Evolutionary conservation across 2,888 invertebrate species (phyloP), one percentile per base, ranked within the genome.

Genomic region (Mechanitis mazaeus): DNA sequence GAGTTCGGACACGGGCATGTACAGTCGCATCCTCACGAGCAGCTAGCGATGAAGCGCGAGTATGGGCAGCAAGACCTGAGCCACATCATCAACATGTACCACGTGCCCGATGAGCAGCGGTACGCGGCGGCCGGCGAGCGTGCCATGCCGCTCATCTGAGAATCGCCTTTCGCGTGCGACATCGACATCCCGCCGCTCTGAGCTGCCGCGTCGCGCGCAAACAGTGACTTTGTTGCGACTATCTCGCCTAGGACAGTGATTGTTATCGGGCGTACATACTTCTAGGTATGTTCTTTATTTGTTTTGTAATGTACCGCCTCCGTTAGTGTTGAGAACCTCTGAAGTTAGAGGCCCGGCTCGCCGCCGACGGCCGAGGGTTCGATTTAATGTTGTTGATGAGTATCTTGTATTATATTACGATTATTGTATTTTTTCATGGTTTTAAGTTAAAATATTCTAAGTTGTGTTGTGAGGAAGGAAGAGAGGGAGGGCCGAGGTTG

Each of bases 81-180:
- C 86, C 92, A 92, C 87, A 91, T 92, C 84, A 93, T 92, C 90
- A 93, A 91, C 78, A 92, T 93, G 93, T 93, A 93, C 83, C 93
- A 93, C 81, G 89, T 93, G 80, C 93, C 92, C 53, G 93, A 93
- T 69, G 91, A 92, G 83, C 92, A 91, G 80, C 91, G 92, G 81
- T 93, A 85, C 88, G 91, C 90, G 71, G 90, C 91, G 59, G 90
- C 90, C 71, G 79, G 79, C 72, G 94, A 94, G 78, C 92, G 92
- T 69, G 92, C 91, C 64, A 88, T 91, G 84, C 92, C 92, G 80
- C 93, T 93, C 82, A 92, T 92, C 91, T 92, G 92, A 84, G 92
- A 92, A 72, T 91, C 92, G 82, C 91, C 92, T 80, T 91, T 93
- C 89, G 92, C 93, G 91, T 92, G 92, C 91, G 86, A 91, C 86